Evolutionary conservation across 35 echinoderm and acorn worm species (phyloP).

Genomic region (Amphiura filiformis): DNA sequence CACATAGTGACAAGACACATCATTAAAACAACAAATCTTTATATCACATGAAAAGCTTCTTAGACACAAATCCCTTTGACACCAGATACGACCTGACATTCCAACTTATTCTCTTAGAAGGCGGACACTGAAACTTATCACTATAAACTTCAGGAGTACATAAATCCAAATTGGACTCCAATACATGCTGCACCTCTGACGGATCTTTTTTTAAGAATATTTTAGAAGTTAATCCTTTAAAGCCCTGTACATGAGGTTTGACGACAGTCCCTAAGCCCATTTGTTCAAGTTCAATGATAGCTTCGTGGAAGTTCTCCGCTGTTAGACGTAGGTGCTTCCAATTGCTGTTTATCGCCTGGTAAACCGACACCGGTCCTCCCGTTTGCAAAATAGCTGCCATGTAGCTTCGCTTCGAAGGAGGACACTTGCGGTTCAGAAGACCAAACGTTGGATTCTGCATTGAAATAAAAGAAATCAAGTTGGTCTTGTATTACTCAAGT

Average conservation of each 20-base stretch:
- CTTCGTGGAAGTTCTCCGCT: background rate
- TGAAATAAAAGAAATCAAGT: no score
- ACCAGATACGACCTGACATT: background rate
- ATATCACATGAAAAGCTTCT: background rate
- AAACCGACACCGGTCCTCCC: background rate
- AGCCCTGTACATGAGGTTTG: background rate
- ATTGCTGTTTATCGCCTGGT: background rate
- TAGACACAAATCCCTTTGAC: background rate
- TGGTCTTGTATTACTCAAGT: no score
- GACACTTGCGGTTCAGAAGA: background rate
- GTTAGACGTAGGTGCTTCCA: background rate
- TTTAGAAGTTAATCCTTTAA: background rate
- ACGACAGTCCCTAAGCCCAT: background rate
- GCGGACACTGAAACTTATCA: background rate
- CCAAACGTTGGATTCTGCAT: no score
- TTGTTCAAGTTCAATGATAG: background rate
- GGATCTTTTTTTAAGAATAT: background rate
- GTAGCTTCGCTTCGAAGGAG: background rate
- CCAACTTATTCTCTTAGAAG: background rate
- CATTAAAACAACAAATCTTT: no score
- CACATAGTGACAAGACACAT: no score
- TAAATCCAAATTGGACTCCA: background rate
- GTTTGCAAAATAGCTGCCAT: background rate
- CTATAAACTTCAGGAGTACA: background rate
- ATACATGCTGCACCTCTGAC: background rate